Percentiles rank a stretch among this genome's conserved stretches.
These are phyloP conservation scores for Clytia hemisphaerica DNA, from an alignment of 30 jellyfish, hydroid and myxozoan species.

Conservation along the genomic window DNA sequence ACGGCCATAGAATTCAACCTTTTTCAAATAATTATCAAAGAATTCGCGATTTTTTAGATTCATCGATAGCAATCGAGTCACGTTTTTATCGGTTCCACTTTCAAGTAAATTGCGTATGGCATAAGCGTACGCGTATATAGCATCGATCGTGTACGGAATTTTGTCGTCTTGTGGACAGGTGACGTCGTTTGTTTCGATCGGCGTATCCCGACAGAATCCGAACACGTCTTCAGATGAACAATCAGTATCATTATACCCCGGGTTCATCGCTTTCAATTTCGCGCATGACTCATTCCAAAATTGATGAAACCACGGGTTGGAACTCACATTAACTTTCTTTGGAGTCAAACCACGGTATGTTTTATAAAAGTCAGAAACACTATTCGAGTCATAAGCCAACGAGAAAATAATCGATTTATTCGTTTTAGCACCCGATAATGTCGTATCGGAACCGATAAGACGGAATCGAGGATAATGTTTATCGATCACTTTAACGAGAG, in stretches of 20 bases:
- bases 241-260: not conserved
- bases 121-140: constrained; percentile 70
- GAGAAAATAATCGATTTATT: constrained; percentile 49
- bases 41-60: not conserved
- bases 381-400: constrained; percentile 27
- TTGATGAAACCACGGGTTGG: constrained; percentile 59
- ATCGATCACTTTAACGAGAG: constrained; percentile 29
- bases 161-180: constrained; percentile 68
- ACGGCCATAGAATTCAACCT: constrained; percentile 42
- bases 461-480: constrained; percentile 16
- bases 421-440: constrained; percentile 4
- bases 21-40: constrained; percentile 36
- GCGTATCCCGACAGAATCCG: not conserved
- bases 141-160: constrained; percentile 69
- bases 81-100: constrained; percentile 25
- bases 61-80: constrained; percentile 13
- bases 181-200: constrained; percentile 14
- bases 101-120: constrained; percentile 44
- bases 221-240: constrained; percentile 14
- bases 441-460: constrained; percentile 61
- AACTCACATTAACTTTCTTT: constrained; percentile 1
- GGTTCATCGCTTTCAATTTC: not conserved
- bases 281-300: constrained; percentile 60
- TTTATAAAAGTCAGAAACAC: constrained; percentile 30
- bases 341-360: constrained; percentile 44